Evolutionary conservation across 2,888 invertebrate genomes (phyloP).

Genomic region (Melolontha melolontha): DNA sequence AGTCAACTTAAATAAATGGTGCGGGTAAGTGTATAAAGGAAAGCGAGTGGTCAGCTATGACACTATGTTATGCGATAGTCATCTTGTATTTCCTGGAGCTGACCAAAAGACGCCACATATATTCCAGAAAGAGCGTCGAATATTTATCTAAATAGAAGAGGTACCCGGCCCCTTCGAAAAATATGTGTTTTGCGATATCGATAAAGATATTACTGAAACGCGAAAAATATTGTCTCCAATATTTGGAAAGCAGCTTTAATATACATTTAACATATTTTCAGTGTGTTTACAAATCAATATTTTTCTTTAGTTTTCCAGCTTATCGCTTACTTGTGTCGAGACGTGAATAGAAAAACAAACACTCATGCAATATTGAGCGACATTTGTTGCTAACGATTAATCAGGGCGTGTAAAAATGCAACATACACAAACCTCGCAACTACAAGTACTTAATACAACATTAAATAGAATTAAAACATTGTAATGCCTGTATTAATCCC

Average conservation of each 20-base stretch:
- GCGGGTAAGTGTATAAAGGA: conserved; percentile 59
- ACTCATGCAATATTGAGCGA: not conserved
- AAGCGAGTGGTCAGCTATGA: conserved; percentile 59
- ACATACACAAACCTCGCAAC: too few relatives aligned
- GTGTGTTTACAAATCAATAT: conserved; percentile 15
- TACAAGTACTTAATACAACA: conserved; percentile 5
- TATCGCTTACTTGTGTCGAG: conserved; percentile 14
- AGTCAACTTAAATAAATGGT: conserved; percentile 54
- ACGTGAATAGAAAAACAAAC: conserved; percentile 11
- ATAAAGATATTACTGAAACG: conserved; percentile 51
- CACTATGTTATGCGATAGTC: conserved; percentile 62
- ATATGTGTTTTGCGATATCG: conserved; percentile 59
- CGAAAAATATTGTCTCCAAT: conserved; percentile 43
- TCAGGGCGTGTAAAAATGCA: too few relatives aligned
- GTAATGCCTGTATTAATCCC: conserved; percentile 22
- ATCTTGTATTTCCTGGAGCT: conserved; percentile 65
- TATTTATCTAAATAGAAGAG: conserved; percentile 61
- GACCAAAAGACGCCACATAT: conserved; percentile 64
- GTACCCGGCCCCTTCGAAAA: conserved; percentile 49
- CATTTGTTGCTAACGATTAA: conserved; percentile 14
- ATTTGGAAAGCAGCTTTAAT: conserved; percentile 20
- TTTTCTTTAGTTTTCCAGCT: conserved; percentile 15
- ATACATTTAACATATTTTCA: conserved; percentile 28
- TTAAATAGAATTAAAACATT: conserved; percentile 16
- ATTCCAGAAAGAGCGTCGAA: conserved; percentile 57